Base-by-base conservation (phyloP, 2,113 vertebrate species). In the Psittacara wagleri region DNA sequence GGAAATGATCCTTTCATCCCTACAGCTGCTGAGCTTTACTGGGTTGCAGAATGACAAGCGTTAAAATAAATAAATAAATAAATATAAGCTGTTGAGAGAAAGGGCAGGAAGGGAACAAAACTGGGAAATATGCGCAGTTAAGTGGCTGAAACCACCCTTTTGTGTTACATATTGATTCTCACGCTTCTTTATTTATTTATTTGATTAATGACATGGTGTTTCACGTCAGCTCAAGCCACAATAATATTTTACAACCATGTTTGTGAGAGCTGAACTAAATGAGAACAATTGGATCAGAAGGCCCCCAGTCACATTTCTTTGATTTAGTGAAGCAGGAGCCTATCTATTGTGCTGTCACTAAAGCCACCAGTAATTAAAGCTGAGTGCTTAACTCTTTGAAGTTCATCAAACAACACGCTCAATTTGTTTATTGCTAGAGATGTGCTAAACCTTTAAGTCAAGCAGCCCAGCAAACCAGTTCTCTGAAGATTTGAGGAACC, bases 311-410 rank as follows among this genome's bases (percentile, higher is more conserved):
- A 98, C 98, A 98, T 96, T 96, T 88, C 95, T 96, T 96, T 97
- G 91, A 97, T 97, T 98, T 92, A 96, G 96, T 92, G 96, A 97
- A 96, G 95, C 88, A 91, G 96, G 96, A 95, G 86, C 37, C 95
- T 59, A 82, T 94, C 95, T 97, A 97, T 94, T 98, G 98, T 98
- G 98, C 98, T 92, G 92, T 95, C 97, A 97, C 97, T 96, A 96
- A 97, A 97, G 97, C 96, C 95, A 95, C 92, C 94, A 84, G 97
- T 99, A 99, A 99, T 99, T 99, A 99, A 97, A 96, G 93, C 97
- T 97, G 96, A 98, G 98, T 94, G 96, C 97, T 98, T 99, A 99
- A 99, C 99, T 99, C 93, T 97, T 98, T 98, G 96, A 89, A 96
- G 98, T 97, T 97, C 97, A 97, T 92, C 95, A 97, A 97, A 90